Base-by-base conservation (phyloP, 2,888 invertebrate species). In the Sminthurides aquaticus region DNA sequence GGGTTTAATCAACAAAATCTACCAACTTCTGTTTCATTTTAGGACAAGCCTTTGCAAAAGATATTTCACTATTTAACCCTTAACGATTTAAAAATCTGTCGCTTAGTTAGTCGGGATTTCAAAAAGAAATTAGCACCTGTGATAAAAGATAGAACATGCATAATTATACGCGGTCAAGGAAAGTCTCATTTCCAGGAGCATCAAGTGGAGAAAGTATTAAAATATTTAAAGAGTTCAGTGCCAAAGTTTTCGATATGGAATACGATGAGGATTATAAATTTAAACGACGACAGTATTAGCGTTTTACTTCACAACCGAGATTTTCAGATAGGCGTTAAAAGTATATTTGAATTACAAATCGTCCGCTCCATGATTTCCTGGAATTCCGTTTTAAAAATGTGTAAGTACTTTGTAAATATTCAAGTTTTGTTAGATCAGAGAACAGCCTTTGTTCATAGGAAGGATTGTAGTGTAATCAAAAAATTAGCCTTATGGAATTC, bases 61-160 rank as follows among this genome's bases (percentile, higher is more conserved):
- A 34, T 34, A 34, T 11, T 34, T 15, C 5, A 5, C 15, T 60
- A 59, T 27, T 22, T 69, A 11, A 15, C 1, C 5, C 26, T 43
- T 26, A 20, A 34, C 2, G 67, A 65, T 22, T 18, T 69, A n/a
- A 69, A 69, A 52, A n/a, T 2, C 2, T 60, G 57, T 55, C 64
- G 69, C 1, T 29, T 67, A 18, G 65, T 69, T 20, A 58, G 64
- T n/a, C 52, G 57, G 25, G 27, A 60, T 27, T 68, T 65, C 64
- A 68, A 66, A 28, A 28, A 60, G 24, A 27, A 29, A 3, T 55
- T 60, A 26, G 48, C 28, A 20, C 57, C 43, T 15, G n/a, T 43
- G 15, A 25, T 49, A 24, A 22, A 60, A 22, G 11, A 43, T 27
- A 56, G 26, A 22, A 49, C 63, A 1, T 63, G 60, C 43, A 57